These are phyloP conservation scores for Serripes groenlandicus DNA, from an alignment of 2,888 invertebrate species.

Conservation along the genomic window DNA sequence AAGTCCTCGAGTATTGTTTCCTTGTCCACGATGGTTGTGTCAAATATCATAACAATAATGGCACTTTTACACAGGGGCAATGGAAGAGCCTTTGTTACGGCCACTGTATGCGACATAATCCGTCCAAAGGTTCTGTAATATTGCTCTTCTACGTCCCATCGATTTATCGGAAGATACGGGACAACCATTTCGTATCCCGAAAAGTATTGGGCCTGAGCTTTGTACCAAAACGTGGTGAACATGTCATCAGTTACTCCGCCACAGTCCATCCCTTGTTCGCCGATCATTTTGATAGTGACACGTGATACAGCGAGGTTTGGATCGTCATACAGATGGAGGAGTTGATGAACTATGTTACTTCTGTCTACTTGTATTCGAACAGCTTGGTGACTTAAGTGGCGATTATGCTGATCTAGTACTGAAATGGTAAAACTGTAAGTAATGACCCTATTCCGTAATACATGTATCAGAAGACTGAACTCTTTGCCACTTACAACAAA, in stretches of 20 bases:
- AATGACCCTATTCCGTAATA: too few relatives aligned
- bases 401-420: slow-evolving; percentile 35
- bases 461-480: too few relatives aligned
- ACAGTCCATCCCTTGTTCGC: slow-evolving; percentile 62
- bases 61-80: slow-evolving; percentile 59
- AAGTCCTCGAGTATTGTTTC: slow-evolving; percentile 58
- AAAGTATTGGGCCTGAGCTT: slow-evolving; percentile 41
- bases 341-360: slow-evolving; percentile 48
- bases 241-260: slow-evolving; percentile 63
- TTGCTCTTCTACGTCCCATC: slow-evolving; percentile 47
- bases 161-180: slow-evolving; percentile 57
- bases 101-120: slow-evolving; percentile 62
- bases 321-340: slow-evolving; percentile 57
- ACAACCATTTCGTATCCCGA: slow-evolving; percentile 46
- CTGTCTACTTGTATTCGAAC: slow-evolving; percentile 42
- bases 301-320: slow-evolving; percentile 49
- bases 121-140: slow-evolving; percentile 57
- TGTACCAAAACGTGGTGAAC: slow-evolving; percentile 64
- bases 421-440: too few relatives aligned
- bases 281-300: slow-evolving; percentile 57
- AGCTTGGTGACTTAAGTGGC: slow-evolving; percentile 5
- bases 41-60: slow-evolving; percentile 46
- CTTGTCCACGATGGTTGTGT: slow-evolving; percentile 54
- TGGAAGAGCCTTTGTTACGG: slow-evolving; percentile 57
- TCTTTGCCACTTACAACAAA: too few relatives aligned